Conservation (phyloP, 2,797 vertebrate species). For the Cossypha polioptera region DNA sequence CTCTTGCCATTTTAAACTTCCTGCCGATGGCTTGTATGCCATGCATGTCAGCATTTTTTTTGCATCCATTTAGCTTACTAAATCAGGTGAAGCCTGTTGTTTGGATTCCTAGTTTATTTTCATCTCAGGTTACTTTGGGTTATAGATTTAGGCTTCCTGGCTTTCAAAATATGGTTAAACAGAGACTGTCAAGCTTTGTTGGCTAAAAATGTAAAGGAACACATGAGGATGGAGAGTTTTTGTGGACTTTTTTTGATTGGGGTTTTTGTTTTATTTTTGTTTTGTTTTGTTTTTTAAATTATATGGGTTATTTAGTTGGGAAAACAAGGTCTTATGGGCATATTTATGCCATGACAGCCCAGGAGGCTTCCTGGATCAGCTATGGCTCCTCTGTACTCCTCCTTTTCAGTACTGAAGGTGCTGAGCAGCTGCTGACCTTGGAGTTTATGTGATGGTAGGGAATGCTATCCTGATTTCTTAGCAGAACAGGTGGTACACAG, state of each 20-base stretch:
- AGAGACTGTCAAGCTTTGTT: neutral
- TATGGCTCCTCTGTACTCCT: neutral
- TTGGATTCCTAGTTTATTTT: neutral
- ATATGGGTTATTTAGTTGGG: neutral
- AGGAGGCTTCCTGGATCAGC: neutral
- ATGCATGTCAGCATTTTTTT: neutral
- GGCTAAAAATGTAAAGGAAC: neutral
- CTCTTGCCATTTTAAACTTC: neutral
- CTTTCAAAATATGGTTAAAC: neutral
- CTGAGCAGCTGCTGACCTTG: neutral
- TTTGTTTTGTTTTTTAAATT: neutral
- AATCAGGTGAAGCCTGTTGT: neutral
- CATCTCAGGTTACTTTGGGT: neutral
- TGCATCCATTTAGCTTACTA: neutral
- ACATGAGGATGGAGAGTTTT: neutral
- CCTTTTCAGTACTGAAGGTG: neutral
- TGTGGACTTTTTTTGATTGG: neutral
- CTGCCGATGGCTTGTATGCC: neutral
- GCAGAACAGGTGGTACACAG: neutral
- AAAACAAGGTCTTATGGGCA: neutral
- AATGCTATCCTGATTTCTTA: neutral
- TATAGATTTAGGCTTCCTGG: neutral
- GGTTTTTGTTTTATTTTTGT: too few relatives aligned
- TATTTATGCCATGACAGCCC: neutral
- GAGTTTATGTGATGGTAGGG: neutral